These are phyloP conservation scores for Andrena minutula DNA, from an alignment of 2,888 invertebrate genomes.

Conservation along the genomic window DNA sequence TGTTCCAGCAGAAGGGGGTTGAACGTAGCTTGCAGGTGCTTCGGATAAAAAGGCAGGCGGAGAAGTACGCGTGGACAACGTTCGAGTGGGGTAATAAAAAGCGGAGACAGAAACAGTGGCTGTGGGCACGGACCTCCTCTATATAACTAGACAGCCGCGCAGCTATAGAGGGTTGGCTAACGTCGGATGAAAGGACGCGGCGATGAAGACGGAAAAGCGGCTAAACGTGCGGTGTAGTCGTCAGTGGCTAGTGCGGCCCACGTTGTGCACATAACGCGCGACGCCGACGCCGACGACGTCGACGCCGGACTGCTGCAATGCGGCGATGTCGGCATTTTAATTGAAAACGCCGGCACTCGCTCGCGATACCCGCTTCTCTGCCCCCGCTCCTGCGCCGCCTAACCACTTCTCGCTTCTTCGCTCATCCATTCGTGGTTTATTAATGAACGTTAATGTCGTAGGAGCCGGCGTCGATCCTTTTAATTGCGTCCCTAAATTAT, in stretches of 20 bases:
- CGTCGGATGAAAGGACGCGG: constrained; percentile 37
- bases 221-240: constrained; percentile 49
- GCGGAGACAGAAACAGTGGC: constrained; percentile 16
- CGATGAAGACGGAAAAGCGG: constrained; percentile 50
- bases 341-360: constrained; percentile 72
- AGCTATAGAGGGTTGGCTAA: neutral
- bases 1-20: neutral
- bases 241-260: constrained; percentile 13
- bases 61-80: neutral
- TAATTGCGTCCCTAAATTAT: constrained; percentile 60
- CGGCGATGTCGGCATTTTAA: constrained; percentile 78
- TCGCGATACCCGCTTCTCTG: constrained; percentile 44
- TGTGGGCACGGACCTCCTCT: too few species aligned
- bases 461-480: constrained; percentile 52
- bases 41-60: neutral
- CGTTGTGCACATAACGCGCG: constrained; percentile 62
- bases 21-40: constrained; percentile 1
- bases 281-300: constrained; percentile 44
- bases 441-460: constrained; percentile 64
- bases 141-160: too few species aligned
- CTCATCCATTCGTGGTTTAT: constrained; percentile 65
- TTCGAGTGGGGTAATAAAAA: constrained; percentile 44
- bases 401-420: constrained; percentile 62
- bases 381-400: constrained; percentile 12
- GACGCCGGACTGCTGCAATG: constrained; percentile 75